Evolutionary conservation across 2,113 vertebrate genomes (phyloP), one percentile per base, ranked within the genome.

Genomic region (Larimichthys crocea): DNA sequence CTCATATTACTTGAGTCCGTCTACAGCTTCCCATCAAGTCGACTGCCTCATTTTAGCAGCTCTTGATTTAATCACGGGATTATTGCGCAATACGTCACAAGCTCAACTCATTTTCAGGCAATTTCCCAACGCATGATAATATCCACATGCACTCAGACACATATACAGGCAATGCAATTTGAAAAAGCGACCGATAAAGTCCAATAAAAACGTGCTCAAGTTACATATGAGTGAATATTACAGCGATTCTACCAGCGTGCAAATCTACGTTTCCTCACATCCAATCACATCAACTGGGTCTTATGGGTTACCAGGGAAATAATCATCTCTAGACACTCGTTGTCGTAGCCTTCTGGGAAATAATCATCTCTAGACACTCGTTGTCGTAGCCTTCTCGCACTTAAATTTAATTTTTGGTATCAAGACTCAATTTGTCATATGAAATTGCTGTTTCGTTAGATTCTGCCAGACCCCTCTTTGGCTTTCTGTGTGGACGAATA

Each of bases 371-470:
- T 75, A 79, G 84, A 91, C 87, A 83, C 83, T 81, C 74, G 65
- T 59, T 63, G 69, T 74, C 17, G 46, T 72, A 76, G 77, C 69
- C 56, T 78, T 55, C 71, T 73, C 67, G 22, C n/a, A 3, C 59
- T 57, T 55, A 81, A 88, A 93, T 91, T 90, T 5, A 74, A 83
- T 93, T 83, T 73, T 86, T 69, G 48, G 24, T 68, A 86, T 79
- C 7, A 7, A 66, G 78, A 91, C 82, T 90, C 79, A 86, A 87
- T 93, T 91, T 89, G 66, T 84, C 84, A 74, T 68, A 53, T 82
- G 73, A 83, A 90, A 90, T 89, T 81, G 86, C 62, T 42, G 74
- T 64, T 89, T 86, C 66, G 92, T 91, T 91, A 83, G 62, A 89
- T 92, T 90, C 76, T 15, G 75, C 42, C 61, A 86, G 85, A 90